Base-by-base conservation (phyloP, 2,113 vertebrate species). In the Cephalopterus ornatus region DNA sequence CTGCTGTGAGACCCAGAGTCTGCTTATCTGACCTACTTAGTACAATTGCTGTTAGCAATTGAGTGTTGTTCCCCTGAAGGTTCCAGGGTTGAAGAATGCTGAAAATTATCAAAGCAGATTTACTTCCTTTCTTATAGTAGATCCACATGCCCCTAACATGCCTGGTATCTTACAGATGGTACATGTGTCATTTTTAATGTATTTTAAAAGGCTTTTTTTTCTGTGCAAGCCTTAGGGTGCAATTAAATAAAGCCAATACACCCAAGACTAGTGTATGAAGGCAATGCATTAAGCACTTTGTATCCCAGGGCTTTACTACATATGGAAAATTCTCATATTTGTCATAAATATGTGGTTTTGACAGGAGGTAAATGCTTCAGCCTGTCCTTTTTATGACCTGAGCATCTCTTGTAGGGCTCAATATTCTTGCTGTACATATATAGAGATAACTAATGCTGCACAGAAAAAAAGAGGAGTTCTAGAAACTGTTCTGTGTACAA, bases 21-120 rank as follows among this genome's bases (percentile, higher is more conserved):
- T 89, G 21, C 50, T 70, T 42, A 44, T 58, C 44, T 95, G 94
- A 96, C 94, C 94, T 93, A 85, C 65, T 94, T 95, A 79, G 22
- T 80, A 55, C 53, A 86, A 86, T 70, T 8, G 1, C 41, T 61
- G 18, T 55, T 58, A 93, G 56, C 33, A 58, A 68, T 14, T 39
- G 32, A 87, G 20, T 52, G 46, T 27, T 78, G 50, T 3, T 85
- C 20, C 41, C 46, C n/a, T 63, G 58, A 85, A 95, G 92, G 66
- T 68, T 70, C 42, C 37, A 59, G 59, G 0, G 1, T 9, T 63
- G 47, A 91, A 83, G 52, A 95, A 56, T 28, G 3, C 58, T 89
- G 58, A 70, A 88, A 88, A 85, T 62, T 68, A 88, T 23, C 32
- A 89, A 82, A 77, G 41, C 6, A 70, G 62, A 61, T 78, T 44